Evolutionary conservation across 2,797 vertebrate species (phyloP), one percentile per base, ranked within the genome.

Genomic region (Dipus sagitta): DNA sequence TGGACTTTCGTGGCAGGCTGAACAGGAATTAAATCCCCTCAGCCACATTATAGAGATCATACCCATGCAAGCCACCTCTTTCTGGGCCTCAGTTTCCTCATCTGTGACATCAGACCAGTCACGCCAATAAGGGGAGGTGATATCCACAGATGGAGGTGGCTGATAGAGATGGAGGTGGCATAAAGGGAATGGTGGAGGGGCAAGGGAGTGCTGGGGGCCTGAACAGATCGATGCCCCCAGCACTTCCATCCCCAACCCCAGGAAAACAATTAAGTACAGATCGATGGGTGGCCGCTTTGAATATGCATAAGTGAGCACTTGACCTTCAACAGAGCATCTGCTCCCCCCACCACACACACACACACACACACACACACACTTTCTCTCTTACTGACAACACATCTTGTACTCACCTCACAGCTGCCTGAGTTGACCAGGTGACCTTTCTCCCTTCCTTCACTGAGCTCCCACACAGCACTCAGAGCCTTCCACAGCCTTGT

Each of bases 201-300:
- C 95, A 75, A 1, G 82, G 95, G 82, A 95, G 82, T 94, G 89
- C 94, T 93, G 84, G 95, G 94, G 96, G 68, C 84, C 87, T 95
- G 95, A 99, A 98, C 98, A 98, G 99, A 99, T 99, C 99, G 99
- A 99, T 99, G 98, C 98, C 98, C 98, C 98, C 98, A 99, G 99
- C 99, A 99, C 99, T 99, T 99, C 99, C 99, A 99, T 99, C 98
- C 98, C 99, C 98, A 99, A 99, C 99, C 99, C 99, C 98, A 97
- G 99, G 99, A 99, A 99, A 99, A 99, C 99, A 99, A 99, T 99
- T 99, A 99, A 99, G 99, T 99, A 98, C 98, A 95, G 96, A 99
- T 99, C 99, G 99, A 99, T 99, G 98, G 97, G 98, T 98, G 98
- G 98, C 98, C 98, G 98, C 98, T 99, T 99, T 99, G 99, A 99